Evolutionary conservation across 2,888 invertebrate genomes (phyloP), one percentile per base, ranked within the genome.

Genomic region (Campopleginae sp.): DNA sequence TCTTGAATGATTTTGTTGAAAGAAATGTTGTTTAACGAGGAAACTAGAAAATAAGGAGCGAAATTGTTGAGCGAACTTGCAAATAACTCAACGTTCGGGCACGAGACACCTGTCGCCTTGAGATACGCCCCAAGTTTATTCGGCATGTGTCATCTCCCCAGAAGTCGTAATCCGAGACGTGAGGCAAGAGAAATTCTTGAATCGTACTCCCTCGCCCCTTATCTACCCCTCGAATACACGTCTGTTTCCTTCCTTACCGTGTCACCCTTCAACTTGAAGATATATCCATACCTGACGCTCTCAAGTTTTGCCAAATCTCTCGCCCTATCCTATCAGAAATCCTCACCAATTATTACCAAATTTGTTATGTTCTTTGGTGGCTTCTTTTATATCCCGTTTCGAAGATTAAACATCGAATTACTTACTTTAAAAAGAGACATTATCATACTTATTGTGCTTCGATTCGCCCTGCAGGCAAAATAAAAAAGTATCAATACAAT

Each of bases 81-180:
- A 75, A 75, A 75, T 75, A 65, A 75, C 80, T 54, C 80, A 31
- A 42, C 38, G 23, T 72, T 80, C 65, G 42, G 31, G 27, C 31
- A 33, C 68, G 48, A 46, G 68, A 51, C 75, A 75, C 70, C 74
- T 71, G 80, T 75, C 80, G 23, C 46, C 33, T 61, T 5, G 51
- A 31, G 44, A 74, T 66, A 75, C 71, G 51, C 65, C 71, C 58
- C 75, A 84, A 84, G 84, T 77, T 82, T 82, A 77, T 51, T n/a
- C 71, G 71, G 54, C 12, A 82, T 51, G 75, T 82, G 76, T 84
- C 31, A 31, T 72, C 51, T 58, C 46, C 23, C 42, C 31, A 48
- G 19, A 74, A 54, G 23, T 48, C 54, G 48, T 58, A 44, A 66
- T 58, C 31, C 17, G 54, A 75, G 66, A 33, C 54, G 46, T 44